These are phyloP conservation scores for Prunella fulvescens DNA, from an alignment of 2,113 vertebrate species.

Conservation along the genomic window DNA sequence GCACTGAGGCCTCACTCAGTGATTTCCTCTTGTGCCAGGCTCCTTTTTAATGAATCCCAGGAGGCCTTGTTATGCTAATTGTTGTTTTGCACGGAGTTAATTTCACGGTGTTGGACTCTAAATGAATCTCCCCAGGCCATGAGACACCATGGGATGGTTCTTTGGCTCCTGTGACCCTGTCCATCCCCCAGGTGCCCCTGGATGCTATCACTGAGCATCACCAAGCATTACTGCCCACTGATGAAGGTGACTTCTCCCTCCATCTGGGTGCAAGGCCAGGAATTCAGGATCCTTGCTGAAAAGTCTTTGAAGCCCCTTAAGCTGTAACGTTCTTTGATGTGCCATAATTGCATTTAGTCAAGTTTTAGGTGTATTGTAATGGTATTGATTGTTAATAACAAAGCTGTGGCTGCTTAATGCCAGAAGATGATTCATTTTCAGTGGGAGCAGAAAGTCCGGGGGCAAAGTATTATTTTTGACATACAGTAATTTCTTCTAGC, in stretches of 20 bases:
- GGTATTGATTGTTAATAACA: constrained; percentile 47
- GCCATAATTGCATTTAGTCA: neutral
- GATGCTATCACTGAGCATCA: neutral
- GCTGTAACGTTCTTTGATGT: neutral
- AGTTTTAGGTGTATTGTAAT: constrained; percentile 26
- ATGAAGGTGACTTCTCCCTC: neutral
- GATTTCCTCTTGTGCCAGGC: constrained; percentile 43
- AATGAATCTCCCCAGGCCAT: constrained; percentile 25
- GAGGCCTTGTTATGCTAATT: constrained; percentile 67
- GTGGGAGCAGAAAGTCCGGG: constrained; percentile 59
- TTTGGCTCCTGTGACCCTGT: rapidly evolving
- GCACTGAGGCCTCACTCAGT: neutral
- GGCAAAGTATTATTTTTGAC: constrained; percentile 49
- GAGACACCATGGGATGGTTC: neutral
- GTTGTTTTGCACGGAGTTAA: constrained; percentile 50
- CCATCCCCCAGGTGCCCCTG: no score
- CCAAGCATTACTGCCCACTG: neutral
- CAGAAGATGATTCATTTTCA: constrained; percentile 50
- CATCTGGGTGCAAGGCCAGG: neutral
- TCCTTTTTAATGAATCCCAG: constrained; percentile 51
- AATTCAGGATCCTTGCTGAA: neutral
- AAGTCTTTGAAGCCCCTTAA: neutral
- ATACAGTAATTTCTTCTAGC: constrained; percentile 11
- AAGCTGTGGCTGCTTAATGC: constrained; percentile 49
- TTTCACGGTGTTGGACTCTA: constrained; percentile 15